A percentile compares a stretch with the other conserved stretches of the same genome.
These are phyloP conservation scores for Anabas testudineus DNA, from an alignment of 2,797 vertebrate genomes.

Conservation along the genomic window DNA sequence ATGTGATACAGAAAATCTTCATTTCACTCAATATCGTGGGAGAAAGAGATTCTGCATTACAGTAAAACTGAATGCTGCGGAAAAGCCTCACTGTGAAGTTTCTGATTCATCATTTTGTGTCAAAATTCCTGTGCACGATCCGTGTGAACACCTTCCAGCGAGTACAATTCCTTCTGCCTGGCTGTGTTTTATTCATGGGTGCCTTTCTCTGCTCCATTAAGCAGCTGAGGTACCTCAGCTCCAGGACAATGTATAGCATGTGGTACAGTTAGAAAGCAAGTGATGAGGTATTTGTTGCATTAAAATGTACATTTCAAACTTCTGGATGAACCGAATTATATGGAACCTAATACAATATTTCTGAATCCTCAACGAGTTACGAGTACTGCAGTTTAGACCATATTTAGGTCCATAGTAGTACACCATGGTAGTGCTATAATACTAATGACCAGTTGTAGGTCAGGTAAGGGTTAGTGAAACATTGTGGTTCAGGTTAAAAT, in stretches of 20 bases:
- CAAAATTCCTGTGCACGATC: slow-evolving; percentile 69
- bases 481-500: too few species aligned
- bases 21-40: slow-evolving; percentile 16
- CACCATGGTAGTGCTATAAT: not conserved
- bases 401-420: too few species aligned
- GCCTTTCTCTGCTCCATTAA: slow-evolving; percentile 69
- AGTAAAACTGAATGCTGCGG: slow-evolving; percentile 27
- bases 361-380: not conserved
- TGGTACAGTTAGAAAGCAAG: slow-evolving; percentile 39
- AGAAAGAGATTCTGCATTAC: slow-evolving; percentile 43
- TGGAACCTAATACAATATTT: not conserved
- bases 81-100: slow-evolving; percentile 39
- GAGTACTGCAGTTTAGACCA: not conserved
- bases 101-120: slow-evolving; percentile 68
- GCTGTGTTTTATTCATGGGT: slow-evolving; percentile 73
- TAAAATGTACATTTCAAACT: not conserved
- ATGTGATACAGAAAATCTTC: slow-evolving; percentile 29
- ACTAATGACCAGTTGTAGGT: too few species aligned
- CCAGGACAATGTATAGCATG: slow-evolving; percentile 39
- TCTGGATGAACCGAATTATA: not conserved
- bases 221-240: slow-evolving; percentile 51
- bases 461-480: too few species aligned
- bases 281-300: slow-evolving; percentile 22
- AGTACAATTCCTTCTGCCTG: slow-evolving; percentile 69
- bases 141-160: slow-evolving; percentile 71